A percentile compares a stretch with the other conserved stretches of the same genome.
These are phyloP conservation scores for Hemiprocne comata DNA, from an alignment of 2,113 vertebrate species.

Conservation along the genomic window DNA sequence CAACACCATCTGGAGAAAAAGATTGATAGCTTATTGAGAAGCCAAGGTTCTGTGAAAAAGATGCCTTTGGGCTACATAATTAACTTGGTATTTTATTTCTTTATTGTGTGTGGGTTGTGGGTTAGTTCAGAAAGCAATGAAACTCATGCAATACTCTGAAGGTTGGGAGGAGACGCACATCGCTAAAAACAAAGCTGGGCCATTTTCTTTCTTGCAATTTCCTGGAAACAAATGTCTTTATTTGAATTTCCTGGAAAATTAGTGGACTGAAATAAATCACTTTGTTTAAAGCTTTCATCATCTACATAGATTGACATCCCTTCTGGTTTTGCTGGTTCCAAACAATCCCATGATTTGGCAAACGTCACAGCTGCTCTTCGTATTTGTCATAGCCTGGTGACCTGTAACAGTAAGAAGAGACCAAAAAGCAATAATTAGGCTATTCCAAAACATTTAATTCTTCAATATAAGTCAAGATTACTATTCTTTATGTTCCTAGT, in stretches of 20 bases:
- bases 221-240: background rate
- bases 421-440: background rate
- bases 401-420: background rate
- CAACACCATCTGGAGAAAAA: conserved; percentile 40
- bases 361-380: background rate
- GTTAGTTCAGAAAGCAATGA: background rate
- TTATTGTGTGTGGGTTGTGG: background rate
- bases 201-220: background rate
- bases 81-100: conserved; percentile 23
- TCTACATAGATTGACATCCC: background rate
- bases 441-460: background rate
- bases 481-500: background rate
- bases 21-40: conserved; percentile 21
- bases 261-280: background rate
- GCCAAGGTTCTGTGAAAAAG: conserved; percentile 1
- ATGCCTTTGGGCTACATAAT: background rate
- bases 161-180: background rate
- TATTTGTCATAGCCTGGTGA: background rate
- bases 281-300: background rate
- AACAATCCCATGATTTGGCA: background rate
- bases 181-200: background rate
- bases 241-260: conserved; percentile 31
- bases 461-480: background rate
- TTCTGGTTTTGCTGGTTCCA: background rate
- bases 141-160: background rate